Evolutionary conservation across 2,797 vertebrate species (phyloP), one percentile per base, ranked within the genome.

Genomic region (Tadarida brasiliensis): DNA sequence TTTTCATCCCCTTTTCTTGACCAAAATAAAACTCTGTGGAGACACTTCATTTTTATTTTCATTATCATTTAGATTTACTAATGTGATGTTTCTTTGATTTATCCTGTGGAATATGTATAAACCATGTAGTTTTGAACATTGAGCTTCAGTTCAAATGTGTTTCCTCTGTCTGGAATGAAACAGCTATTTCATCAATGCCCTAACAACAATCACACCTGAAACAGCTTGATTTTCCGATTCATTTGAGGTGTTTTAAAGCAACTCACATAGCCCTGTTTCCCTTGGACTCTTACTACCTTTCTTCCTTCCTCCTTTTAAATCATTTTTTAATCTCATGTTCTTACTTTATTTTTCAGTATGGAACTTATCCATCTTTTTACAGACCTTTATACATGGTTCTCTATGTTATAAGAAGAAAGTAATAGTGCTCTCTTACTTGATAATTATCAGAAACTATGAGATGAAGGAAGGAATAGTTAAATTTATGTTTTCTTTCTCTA

Each of bases 391-490:
- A 85, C 92, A 49, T 92, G 51, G 16, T 94, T 96, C 84, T 91
- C 57, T 96, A 93, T 97, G 83, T 95, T 94, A 26, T 78, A 28
- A 90, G 76, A 96, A 63, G 54, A 91, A 93, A 94, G 68, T 77
- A 78, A 61, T 30, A 70, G 47, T 94, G 65, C n/a, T 56, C 28
- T 96, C 33, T 92, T 91, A 81, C 61, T 95, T 91, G 76, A 76
- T 96, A 89, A 97, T 96, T 95, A 91, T 61, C 73, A 93, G 80
- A 96, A 96, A 80, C 63, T 51, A 24, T 15, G 12, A 93, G 87
- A 93, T 96, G 44, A 96, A 97, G 94, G 91, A 74, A 81, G n/a
- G 67, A 90, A 91, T 59, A 70, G 30, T 59, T 96, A 93, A 95
- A 91, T 95, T 95, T 86, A 63, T 77, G 33, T 81, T n/a, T 89